Evolutionary conservation across 2,797 vertebrate genomes (phyloP), one percentile per base, ranked within the genome.

Genomic region (Hephaestus fuliginosus): DNA sequence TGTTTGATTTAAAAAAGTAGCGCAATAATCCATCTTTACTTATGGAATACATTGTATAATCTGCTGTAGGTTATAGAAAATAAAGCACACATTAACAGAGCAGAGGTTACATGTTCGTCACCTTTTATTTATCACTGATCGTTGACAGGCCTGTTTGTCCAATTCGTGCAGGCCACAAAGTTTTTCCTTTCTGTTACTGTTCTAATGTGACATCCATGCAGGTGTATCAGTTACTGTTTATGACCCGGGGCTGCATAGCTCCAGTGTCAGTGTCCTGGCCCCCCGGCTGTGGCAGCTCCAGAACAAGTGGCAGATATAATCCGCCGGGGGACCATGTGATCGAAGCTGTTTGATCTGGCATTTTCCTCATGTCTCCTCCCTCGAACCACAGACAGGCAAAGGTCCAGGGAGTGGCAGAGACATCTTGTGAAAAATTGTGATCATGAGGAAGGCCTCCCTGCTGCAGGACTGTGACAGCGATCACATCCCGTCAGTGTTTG

Each of bases 401-500:
- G 48, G 69, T 81, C 28, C 48, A 52, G 69, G 62, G 43, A 70
- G 69, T 41, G 81, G 63, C 72, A 22, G 44, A 79, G 30, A 33
- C 3, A 12, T 78, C 73, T 49, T 20, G 46, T 51, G 57, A 64
- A 81, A 77, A 80, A 76, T 43, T 69, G 74, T 58, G 69, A 87
- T 84, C 65, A 74, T 53, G 53, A 78, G 49, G 33, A 66, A 39
- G 62, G 39, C 28, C 67, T 67, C 57, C 63, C n/a, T 7, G 53
- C 67, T 80, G 63, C 46, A 60, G 56, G 41, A 65, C 77, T 64
- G 64, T 73, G 58, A 44, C 75, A 20, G 53, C 22, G 7, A 58
- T 75, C 74, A 62, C 53, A 65, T 77, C 52, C 36, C 60, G 78
- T 86, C 79, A 83, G 71, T 74, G 71, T 81, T 76, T 20, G 57